Percentiles rank a stretch among this genome's conserved stretches.
These are phyloP conservation scores for Rostratula benghalensis DNA, from an alignment of 2,113 vertebrate genomes.

Conservation along the genomic window DNA sequence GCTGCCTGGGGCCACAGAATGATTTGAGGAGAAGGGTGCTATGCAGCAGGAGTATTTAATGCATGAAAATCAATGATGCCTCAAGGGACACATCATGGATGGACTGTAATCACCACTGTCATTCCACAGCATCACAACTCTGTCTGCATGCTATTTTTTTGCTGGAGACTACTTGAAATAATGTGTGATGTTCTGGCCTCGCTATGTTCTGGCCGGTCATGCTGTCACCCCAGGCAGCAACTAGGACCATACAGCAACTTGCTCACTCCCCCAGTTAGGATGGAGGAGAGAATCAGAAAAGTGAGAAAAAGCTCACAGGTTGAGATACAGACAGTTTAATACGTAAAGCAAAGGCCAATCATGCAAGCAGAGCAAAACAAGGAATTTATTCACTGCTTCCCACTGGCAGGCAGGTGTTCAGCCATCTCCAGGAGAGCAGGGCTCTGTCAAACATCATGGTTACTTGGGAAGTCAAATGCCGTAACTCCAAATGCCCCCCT, in stretches of 20 bases:
- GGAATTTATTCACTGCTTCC: too few relatives aligned
- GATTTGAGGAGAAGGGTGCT: not conserved
- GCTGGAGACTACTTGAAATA: not conserved
- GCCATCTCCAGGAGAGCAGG: not conserved
- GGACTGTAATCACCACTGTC: not conserved
- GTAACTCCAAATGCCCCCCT: not conserved
- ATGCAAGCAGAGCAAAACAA: too few relatives aligned
- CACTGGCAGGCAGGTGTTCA: too few relatives aligned
- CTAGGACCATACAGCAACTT: not conserved
- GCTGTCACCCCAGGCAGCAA: not conserved
- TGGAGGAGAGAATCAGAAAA: not conserved
- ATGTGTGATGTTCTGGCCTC: not conserved
- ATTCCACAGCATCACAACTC: not conserved
- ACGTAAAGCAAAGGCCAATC: too few relatives aligned
- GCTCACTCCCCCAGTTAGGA: not conserved
- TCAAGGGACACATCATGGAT: not conserved
- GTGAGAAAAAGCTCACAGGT: not conserved
- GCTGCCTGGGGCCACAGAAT: not conserved
- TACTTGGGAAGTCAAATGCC: not conserved
- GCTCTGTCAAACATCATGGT: not conserved
- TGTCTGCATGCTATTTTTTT: not conserved
- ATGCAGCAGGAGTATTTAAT: not conserved
- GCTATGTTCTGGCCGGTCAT: not conserved
- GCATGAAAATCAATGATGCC: not conserved
- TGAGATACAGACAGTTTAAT: too few relatives aligned